Conservation (phyloP, 1,140 invertebrate genomes). For the Aphidius ervi region DNA sequence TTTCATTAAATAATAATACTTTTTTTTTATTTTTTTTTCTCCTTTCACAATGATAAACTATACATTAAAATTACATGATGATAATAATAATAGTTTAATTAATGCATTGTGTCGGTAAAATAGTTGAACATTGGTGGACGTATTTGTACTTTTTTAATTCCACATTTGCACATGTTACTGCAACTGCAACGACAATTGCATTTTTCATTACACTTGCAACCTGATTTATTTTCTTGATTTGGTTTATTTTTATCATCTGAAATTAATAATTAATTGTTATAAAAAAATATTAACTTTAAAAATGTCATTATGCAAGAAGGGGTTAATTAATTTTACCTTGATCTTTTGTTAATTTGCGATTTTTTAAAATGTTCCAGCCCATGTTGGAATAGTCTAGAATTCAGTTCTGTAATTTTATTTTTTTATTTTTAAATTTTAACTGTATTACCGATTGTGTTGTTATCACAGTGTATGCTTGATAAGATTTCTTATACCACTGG, state of each 20-base stretch:
- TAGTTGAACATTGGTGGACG: conserved; percentile 40
- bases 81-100: conserved; percentile 12
- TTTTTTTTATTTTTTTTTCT: conserved; percentile 7
- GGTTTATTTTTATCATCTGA: conserved; percentile 13
- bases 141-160: conserved; percentile 34
- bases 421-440: conserved; percentile 9
- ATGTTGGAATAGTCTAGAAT: conserved; percentile 27
- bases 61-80: not conserved
- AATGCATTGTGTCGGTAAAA: conserved; percentile 45
- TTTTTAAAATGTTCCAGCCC: conserved; percentile 38
- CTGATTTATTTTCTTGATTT: conserved; percentile 15
- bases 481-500: conserved; percentile 14
- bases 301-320: conserved; percentile 11
- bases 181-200: conserved; percentile 38
- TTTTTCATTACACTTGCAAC: conserved; percentile 31
- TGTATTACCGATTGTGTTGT: not conserved
- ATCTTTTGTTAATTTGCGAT: conserved; percentile 25
- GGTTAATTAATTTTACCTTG: conserved; percentile 26
- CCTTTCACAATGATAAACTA: not conserved
- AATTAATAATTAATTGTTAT: conserved; percentile 15
- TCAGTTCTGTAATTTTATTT: not conserved
- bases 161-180: conserved; percentile 41
- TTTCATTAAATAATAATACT: not conserved
- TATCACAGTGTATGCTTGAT: conserved; percentile 10
- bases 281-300: not conserved